A percentile compares a stretch with the other conserved stretches of the same genome.
These are phyloP conservation scores for Excalfactoria chinensis DNA, from an alignment of 2,113 vertebrate genomes.

Conservation along the genomic window DNA sequence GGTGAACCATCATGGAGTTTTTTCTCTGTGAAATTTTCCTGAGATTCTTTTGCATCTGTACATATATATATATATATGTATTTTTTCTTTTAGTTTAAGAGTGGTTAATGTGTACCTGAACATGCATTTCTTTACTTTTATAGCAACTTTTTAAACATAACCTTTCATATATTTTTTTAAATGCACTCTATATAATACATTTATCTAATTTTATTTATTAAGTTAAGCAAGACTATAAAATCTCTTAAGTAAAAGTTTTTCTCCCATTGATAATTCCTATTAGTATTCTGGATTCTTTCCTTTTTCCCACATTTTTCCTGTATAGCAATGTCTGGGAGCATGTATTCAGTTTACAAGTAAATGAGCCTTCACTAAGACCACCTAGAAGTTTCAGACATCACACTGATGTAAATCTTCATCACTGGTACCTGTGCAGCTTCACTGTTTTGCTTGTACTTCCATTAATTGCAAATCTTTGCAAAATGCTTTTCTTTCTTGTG, in stretches of 20 bases:
- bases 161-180: neutral
- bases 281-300: neutral
- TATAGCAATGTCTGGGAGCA: neutral
- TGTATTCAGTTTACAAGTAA: neutral
- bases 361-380: neutral
- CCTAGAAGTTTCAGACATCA: neutral
- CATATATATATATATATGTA: too few species aligned
- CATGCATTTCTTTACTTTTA: neutral
- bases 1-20: neutral
- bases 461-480: neutral
- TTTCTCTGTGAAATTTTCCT: neutral
- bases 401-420: neutral
- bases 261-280: neutral
- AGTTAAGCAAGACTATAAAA: neutral
- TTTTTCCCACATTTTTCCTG: neutral
- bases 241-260: neutral
- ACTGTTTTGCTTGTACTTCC: neutral
- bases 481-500: neutral
- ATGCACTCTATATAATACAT: neutral
- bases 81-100: neutral
- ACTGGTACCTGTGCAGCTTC: neutral
- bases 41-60: neutral
- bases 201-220: neutral
- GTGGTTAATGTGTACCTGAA: neutral
- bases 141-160: neutral